Conservation (phyloP, 2,888 invertebrate species). For the Ischnus inquisitorius region DNA sequence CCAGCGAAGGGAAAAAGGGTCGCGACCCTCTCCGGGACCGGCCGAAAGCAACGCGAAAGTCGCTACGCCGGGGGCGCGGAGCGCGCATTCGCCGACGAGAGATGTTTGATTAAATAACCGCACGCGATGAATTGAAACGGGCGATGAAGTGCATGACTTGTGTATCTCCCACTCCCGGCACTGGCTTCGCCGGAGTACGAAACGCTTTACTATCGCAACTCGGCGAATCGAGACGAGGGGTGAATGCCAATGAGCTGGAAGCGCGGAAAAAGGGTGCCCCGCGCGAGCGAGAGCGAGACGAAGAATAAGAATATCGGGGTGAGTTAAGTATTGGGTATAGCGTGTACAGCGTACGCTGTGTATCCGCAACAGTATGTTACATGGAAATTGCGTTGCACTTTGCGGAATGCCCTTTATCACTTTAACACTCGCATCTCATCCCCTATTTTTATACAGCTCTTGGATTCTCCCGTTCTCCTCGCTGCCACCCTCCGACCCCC, state of each 20-base stretch:
- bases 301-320: constrained; percentile 29
- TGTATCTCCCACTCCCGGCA: constrained; percentile 70
- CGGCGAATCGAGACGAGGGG: constrained; percentile 57
- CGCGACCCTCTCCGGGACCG: constrained; percentile 41
- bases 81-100: constrained; percentile 71
- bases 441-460: constrained; percentile 5
- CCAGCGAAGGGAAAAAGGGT: constrained; percentile 64
- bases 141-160: constrained; percentile 84
- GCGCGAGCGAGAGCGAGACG: constrained; percentile 35
- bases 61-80: constrained; percentile 20
- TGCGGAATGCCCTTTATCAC: constrained; percentile 63
- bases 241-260: constrained; percentile 73
- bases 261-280: constrained; percentile 52
- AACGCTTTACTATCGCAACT: constrained; percentile 29
- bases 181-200: neutral
- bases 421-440: constrained; percentile 59
- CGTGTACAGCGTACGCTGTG: neutral
- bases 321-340: constrained; percentile 43
- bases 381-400: constrained; percentile 65
- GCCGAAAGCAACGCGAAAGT: constrained; percentile 26
- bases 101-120: constrained; percentile 85
- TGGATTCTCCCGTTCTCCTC: neutral
- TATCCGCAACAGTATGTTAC: constrained; percentile 29
- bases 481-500: constrained; percentile 8
- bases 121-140: constrained; percentile 84